Evolutionary conservation across 2,797 vertebrate species (phyloP).

Genomic region (Smutsia temminckii): DNA sequence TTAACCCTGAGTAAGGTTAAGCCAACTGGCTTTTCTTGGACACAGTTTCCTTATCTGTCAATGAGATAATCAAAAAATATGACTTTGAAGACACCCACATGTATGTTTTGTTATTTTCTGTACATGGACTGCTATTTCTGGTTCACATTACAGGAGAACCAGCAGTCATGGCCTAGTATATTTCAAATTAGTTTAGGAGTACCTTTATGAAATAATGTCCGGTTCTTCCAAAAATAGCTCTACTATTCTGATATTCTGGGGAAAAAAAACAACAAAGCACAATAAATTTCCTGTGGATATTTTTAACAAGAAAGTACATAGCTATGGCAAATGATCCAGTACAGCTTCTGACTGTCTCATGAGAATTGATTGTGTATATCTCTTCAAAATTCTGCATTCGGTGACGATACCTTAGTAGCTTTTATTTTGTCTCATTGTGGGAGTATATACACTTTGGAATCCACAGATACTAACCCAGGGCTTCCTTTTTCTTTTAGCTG

Average conservation of each 20-base stretch:
- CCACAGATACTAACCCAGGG: not conserved
- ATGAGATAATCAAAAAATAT: not conserved
- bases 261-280: not conserved
- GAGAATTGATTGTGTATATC: not conserved
- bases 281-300: not conserved
- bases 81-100: not conserved
- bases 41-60: not conserved
- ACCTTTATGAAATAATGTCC: not conserved
- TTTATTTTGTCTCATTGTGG: not conserved
- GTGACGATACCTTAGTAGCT: not conserved
- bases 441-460: conserved; percentile 24
- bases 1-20: not conserved
- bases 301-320: not conserved
- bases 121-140: not conserved
- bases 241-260: not conserved
- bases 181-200: not conserved
- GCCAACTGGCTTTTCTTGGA: not conserved
- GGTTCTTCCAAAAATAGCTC: not conserved
- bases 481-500: not conserved
- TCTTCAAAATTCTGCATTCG: not conserved
- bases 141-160: not conserved
- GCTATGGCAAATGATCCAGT: not conserved
- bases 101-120: not conserved
- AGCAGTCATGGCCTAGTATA: not conserved
- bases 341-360: not conserved